Percentiles rank a stretch among this genome's conserved stretches.
These are phyloP conservation scores for Diploscapter pachys DNA, from an alignment of 1,140 invertebrate genomes.

Conservation along the genomic window DNA sequence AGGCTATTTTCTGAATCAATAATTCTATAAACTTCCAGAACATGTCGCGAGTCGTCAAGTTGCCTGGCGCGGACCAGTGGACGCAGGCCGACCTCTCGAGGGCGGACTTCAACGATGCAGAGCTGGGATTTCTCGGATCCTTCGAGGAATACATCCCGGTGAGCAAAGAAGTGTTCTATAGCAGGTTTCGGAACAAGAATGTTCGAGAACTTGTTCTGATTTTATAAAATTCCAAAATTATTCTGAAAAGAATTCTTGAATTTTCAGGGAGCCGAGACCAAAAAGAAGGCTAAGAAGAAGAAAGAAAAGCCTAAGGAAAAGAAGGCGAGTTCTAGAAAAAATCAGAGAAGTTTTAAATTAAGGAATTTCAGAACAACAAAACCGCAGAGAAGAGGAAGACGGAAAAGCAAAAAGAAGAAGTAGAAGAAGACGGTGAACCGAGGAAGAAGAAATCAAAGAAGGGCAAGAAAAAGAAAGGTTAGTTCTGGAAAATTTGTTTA, in stretches of 20 bases:
- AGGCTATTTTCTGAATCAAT: too few species aligned
- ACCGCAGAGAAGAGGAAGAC: conserved; percentile 7
- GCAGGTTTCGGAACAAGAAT: not conserved
- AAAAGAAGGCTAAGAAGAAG: conserved; percentile 4
- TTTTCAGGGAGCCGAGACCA: not conserved
- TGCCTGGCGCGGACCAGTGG: conserved; percentile 9
- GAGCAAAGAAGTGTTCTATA: not conserved
- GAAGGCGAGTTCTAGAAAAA: not conserved
- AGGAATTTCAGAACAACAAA: not conserved
- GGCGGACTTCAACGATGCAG: conserved; percentile 22
- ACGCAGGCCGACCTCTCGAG: conserved; percentile 7
- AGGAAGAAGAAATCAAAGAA: not conserved
- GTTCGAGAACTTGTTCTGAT: not conserved
- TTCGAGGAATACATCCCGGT: conserved; percentile 27
- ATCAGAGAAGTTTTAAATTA: not conserved
- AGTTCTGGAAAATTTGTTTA: not conserved
- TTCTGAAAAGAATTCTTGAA: not conserved
- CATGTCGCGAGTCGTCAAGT: too few species aligned
- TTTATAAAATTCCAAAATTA: not conserved
- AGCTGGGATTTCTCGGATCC: conserved; percentile 19
- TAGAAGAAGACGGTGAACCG: not conserved
- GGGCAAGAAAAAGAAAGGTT: not conserved
- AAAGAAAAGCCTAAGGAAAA: conserved; percentile 2
- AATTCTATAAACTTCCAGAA: too few species aligned
- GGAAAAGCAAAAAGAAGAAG: conserved; percentile 1